A percentile compares a stretch with the other conserved stretches of the same genome.
Evolutionary conservation across 2,797 vertebrate species (phyloP).

Genomic region (Dromococcyx pavoninus): DNA sequence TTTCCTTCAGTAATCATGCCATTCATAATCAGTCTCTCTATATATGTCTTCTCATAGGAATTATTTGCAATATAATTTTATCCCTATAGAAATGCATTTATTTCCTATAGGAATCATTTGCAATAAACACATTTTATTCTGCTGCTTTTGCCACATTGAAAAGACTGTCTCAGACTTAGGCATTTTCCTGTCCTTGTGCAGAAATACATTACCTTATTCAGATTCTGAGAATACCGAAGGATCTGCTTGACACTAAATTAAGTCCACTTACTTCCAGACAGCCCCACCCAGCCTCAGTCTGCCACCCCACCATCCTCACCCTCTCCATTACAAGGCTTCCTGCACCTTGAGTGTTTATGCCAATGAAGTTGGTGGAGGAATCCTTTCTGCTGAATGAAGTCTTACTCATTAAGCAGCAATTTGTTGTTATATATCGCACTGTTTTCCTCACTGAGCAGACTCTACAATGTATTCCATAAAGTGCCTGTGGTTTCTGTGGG

Average conservation of each 20-base stretch:
- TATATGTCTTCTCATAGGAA: background rate
- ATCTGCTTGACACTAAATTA: background rate
- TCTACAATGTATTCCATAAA: background rate
- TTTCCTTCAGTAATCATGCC: background rate
- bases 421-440: background rate
- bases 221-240: background rate
- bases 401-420: constrained; percentile 14
- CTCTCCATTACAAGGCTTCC: background rate
- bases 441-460: background rate
- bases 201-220: background rate
- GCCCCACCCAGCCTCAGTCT: background rate
- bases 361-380: background rate
- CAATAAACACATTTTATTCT: background rate
- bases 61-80: background rate
- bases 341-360: background rate
- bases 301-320: rapidly evolving
- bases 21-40: background rate
- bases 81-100: background rate
- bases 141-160: background rate
- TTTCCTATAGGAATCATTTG: background rate
- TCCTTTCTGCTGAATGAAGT: background rate
- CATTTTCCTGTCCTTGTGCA: background rate
- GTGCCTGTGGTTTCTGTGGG: background rate
- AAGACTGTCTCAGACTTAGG: background rate
- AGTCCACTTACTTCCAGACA: background rate